These are phyloP conservation scores for Anoplophora glabripennis DNA, from an alignment of 1,140 invertebrate genomes.

Conservation along the genomic window DNA sequence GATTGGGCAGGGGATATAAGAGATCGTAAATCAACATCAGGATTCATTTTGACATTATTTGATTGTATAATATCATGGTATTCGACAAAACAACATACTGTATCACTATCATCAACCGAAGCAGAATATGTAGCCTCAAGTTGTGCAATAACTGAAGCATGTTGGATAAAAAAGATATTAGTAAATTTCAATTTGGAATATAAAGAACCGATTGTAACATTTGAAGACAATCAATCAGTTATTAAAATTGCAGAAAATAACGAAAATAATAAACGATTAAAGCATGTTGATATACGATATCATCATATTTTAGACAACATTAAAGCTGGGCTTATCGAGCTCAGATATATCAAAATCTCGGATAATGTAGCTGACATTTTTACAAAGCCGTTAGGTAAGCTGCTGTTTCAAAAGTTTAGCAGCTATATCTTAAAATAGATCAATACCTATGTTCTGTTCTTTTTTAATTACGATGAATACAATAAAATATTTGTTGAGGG, in stretches of 20 bases:
- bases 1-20: constrained; percentile 34
- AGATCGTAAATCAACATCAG: constrained; percentile 30
- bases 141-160: constrained; percentile 21
- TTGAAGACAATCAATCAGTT: constrained; percentile 17
- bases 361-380: constrained; percentile 29
- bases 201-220: too few species aligned
- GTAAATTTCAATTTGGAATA: too few species aligned
- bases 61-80: constrained; percentile 32
- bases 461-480: too few species aligned
- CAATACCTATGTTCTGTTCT: too few species aligned
- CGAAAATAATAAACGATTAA: not conserved
- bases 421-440: too few species aligned
- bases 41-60: constrained; percentile 32
- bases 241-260: constrained; percentile 13
- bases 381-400: constrained; percentile 19
- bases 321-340: not conserved
- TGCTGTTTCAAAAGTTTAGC: constrained; percentile 3
- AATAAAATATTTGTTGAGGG: too few species aligned
- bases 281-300: not conserved
- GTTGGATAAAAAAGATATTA: constrained; percentile 21
- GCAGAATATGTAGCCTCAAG: constrained; percentile 43
- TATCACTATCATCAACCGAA: constrained; percentile 45
- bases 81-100: constrained; percentile 37
- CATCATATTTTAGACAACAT: constrained; percentile 1
- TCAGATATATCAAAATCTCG: constrained; percentile 9